Conservation (phyloP, 2,113 vertebrate species). For the Gymnarchus niloticus region DNA sequence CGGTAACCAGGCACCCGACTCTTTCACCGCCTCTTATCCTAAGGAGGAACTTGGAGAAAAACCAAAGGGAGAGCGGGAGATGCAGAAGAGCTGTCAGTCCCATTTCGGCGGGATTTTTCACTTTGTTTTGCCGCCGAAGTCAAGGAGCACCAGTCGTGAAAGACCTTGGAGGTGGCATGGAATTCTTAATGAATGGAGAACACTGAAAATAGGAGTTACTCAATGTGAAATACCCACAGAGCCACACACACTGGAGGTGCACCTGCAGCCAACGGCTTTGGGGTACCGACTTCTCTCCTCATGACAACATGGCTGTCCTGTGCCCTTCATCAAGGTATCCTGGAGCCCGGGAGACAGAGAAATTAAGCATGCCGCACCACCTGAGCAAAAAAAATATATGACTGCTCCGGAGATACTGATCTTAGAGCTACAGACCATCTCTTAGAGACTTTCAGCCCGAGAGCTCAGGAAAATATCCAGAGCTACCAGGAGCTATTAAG, state of each 20-base stretch:
- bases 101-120: background rate
- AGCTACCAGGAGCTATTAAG: slow-evolving; percentile 8
- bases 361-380: background rate
- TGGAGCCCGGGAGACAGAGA: background rate
- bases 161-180: background rate
- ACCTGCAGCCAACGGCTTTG: too few species aligned
- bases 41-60: background rate
- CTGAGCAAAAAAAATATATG: background rate
- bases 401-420: background rate
- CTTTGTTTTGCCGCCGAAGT: too few species aligned
- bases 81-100: background rate
- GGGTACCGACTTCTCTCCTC: background rate
- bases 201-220: background rate
- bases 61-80: background rate
- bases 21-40: background rate
- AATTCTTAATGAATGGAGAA: background rate
- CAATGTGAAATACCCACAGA: background rate
- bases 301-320: background rate
- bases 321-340: background rate
- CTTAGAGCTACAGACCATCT: background rate
- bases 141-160: background rate
- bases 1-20: slow-evolving; percentile 1
- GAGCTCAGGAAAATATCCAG: background rate
- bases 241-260: background rate
- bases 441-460: background rate